Base-by-base conservation (phyloP, 2,797 vertebrate genomes). In the Sebastes wilsoni region DNA sequence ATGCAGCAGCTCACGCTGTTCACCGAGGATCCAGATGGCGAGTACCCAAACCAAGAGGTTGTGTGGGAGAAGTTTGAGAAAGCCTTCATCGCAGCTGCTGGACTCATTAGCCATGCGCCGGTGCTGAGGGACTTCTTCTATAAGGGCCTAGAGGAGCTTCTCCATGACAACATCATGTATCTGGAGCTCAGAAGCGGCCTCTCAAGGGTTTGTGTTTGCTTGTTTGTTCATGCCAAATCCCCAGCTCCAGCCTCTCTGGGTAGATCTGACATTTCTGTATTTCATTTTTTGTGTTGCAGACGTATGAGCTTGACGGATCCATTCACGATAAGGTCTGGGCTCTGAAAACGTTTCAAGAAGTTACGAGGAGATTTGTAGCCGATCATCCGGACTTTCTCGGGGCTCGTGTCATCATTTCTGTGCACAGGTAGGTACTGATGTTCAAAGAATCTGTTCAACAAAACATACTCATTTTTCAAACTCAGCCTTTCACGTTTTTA, bases 301-400 rank as follows among this genome's bases (percentile, higher is more conserved):
- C 96, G 0, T 99, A 98, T 0, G 97, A 99, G 79, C 95, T 98
- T 2, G 95, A 98, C n/a, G 97, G 98, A 75, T 96, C 89, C 3
- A 61, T 36, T 30, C 96, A 97, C 9, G 85, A 96, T 25, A 94
- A 80, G 59, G 90, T 90, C 1, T 99, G 97, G 97, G 90, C 92
- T 0, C 69, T 98, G 78, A 94, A 91, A 74, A 86, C 88, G 0
- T 98, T 97, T 80, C 88, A 16, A 77, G 95, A 98, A 4, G 95
- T 97, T 28, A 92, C 92, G n/a, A 86, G 80, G 66, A 90, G 85
- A 61, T 99, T 99, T 62, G 80, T 42, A 10, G 85, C 82, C 30
- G 88, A 93, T 67, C 95, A 98, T 85, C 95, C 96, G 0, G 97
- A 97, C 72, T 99, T 99, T 61, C 80, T 97, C 0, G 97, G 98